Evolutionary conservation across 2,797 vertebrate species (phyloP), one percentile per base, ranked within the genome.

Genomic region (Liasis olivaceus): DNA sequence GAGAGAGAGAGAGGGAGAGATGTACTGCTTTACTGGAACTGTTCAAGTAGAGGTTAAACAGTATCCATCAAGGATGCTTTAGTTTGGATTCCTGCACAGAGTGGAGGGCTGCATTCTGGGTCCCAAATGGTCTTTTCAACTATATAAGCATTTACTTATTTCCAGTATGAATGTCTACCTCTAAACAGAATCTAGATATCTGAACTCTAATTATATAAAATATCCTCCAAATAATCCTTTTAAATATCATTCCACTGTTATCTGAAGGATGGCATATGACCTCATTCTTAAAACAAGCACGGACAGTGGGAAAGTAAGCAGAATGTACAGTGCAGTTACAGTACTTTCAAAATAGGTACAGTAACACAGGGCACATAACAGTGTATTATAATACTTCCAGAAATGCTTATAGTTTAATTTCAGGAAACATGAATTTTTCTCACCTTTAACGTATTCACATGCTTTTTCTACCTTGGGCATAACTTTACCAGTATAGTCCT

Each of bases 401-500:
- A 51, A 77, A 56, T 20, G n/a, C 4, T 3, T 24, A 47, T 58
- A 13, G 7, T 89, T 64, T 84, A 58, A 36, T 95, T 94, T 94
- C 94, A 95, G 96, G 94, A 96, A 96, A 95, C 96, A 58, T 85
- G 87, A 94, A 87, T 36, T 92, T 31, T 88, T 96, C 92, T 97
- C 97, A 99, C 99, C 99, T 97, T 97, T 98, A 92, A 98, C 97
- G 63, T 96, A 95, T 0, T 98, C 95, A 93, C 98, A 58, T 7
- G 98, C 97, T 63, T 95, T 94, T 96, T 96, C 97, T 95, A 99
- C 91, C 64, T 96, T 97, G 31, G 99, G 99, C 95, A 98, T 97
- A 95, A 97, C 96, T 13, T 97, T 98, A 93, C 93, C 95, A 96
- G 98, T 99, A 20, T 95, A 97, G 93, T 97, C 97, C 99, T 99